Percentiles rank a stretch among this genome's conserved stretches.
Conservation (phyloP, 2,888 invertebrate species). For the Clitarchus hookeri region DNA sequence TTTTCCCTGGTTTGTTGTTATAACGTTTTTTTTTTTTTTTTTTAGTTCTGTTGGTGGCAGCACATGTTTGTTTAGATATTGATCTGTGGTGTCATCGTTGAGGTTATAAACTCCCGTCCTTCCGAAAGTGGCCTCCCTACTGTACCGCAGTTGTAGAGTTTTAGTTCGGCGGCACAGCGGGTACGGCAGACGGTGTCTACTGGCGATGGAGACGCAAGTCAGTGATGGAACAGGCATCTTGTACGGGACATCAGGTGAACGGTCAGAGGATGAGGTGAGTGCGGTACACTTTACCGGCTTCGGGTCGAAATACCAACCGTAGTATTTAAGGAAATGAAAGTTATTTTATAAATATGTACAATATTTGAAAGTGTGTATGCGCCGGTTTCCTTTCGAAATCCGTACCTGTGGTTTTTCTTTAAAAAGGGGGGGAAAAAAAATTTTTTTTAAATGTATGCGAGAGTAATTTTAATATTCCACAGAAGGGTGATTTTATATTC, state of each 20-base stretch:
- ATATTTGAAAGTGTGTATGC: too few species aligned
- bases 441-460: too few species aligned
- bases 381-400: too few species aligned
- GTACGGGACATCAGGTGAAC: neutral
- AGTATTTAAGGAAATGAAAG: too few species aligned
- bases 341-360: too few species aligned
- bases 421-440: too few species aligned
- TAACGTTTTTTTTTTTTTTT: neutral
- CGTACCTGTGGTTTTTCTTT: too few species aligned
- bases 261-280: constrained; percentile 17
- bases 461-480: too few species aligned
- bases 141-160: neutral
- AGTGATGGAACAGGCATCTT: constrained; percentile 4
- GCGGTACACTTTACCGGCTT: neutral
- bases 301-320: neutral
- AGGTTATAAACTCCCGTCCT: neutral
- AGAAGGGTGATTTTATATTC: too few species aligned
- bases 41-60: neutral
- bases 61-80: neutral
- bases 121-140: constrained; percentile 19
- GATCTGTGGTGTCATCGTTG: neutral
- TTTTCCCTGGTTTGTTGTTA: neutral
- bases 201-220: constrained; percentile 21
- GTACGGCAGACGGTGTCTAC: neutral
- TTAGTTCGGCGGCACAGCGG: neutral